Conservation (phyloP, 2,113 vertebrate genomes). For the Varanus salvator region DNA sequence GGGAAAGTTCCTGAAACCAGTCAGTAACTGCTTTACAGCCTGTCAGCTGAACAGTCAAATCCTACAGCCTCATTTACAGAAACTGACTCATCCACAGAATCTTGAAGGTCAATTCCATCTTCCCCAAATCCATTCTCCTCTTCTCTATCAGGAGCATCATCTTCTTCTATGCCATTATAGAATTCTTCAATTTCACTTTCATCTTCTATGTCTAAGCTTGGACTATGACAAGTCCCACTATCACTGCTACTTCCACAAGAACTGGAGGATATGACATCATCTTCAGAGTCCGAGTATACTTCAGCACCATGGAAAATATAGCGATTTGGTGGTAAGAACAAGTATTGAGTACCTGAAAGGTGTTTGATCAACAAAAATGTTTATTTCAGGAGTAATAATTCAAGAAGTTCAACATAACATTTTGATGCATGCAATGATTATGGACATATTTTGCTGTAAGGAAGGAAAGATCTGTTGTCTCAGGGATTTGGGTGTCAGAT, state of each 20-base stretch:
- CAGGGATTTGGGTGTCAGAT: not conserved
- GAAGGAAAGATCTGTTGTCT: not conserved
- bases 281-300: slow-evolving; percentile 96
- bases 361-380: slow-evolving; percentile 6
- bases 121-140: slow-evolving; percentile 70
- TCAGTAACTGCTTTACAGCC: slow-evolving; percentile 66
- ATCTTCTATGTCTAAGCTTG: slow-evolving; percentile 83
- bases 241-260: slow-evolving; percentile 92
- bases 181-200: slow-evolving; percentile 86
- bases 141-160: slow-evolving; percentile 76
- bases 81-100: slow-evolving; percentile 69
- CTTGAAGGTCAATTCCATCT: slow-evolving; percentile 71
- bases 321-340: slow-evolving; percentile 93
- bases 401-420: not conserved
- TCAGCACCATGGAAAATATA: slow-evolving; percentile 98
- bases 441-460: not conserved
- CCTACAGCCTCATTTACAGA: slow-evolving; percentile 70
- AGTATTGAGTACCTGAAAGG: slow-evolving; percentile 90
- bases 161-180: slow-evolving; percentile 83
- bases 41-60: slow-evolving; percentile 55
- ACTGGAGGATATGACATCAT: slow-evolving; percentile 88
- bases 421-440: not conserved
- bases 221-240: slow-evolving; percentile 88
- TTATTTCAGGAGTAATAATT: slow-evolving; percentile 4
- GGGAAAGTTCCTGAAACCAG: slow-evolving; percentile 76